Evolutionary conservation across 2,888 invertebrate genomes (phyloP), one percentile per base, ranked within the genome.

Genomic region (Drosophila greeni): DNA sequence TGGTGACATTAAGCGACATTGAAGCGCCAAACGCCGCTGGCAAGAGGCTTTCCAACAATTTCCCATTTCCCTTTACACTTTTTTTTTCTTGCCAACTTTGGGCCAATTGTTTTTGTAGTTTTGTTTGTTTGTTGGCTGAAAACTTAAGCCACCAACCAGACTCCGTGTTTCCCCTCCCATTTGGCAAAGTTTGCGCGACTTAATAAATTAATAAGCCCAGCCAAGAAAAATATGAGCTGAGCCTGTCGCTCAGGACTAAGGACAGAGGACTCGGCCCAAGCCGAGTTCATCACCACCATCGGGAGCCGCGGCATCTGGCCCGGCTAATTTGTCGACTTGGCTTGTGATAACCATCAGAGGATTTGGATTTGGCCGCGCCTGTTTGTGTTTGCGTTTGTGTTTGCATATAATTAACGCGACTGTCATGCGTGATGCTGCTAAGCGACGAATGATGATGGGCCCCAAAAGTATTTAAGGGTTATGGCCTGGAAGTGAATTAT

Each of bases 1-100:
- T 70, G 60, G 66, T 70, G 82, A 84, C 79, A 82, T 82, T 78
- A 76, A 82, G 84, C 60, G 52, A 67, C 79, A 84, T 61, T 84
- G 68, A 73, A 73, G 67, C 69, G 71, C 62, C 62, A 64, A 68
- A 68, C 54, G 64, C 64, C 64, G 70, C 53, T 66, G 75, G 61
- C 62, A 70, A 70, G 49, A 58, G 72, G 60, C 70, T 66, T 61
- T 58, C 62, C 54, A 47, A 26, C 31, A 52, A 51, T 53, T 49
- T 49, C 16, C 26, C 45, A 14, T 47, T 47, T 47, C 5, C 45
- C 31, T 1, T 24, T 31, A 14, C 18, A 0, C 29, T 4, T 31
- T 9, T 9, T 29, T 14, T 29, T 59, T 64, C 57, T 45, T 42
- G 71, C 58, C 53, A 66, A 66, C 70, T 60, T 49, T 29, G 59